These are phyloP conservation scores for Catharus fuscescens DNA, from an alignment of 2,113 vertebrate species.

Conservation along the genomic window DNA sequence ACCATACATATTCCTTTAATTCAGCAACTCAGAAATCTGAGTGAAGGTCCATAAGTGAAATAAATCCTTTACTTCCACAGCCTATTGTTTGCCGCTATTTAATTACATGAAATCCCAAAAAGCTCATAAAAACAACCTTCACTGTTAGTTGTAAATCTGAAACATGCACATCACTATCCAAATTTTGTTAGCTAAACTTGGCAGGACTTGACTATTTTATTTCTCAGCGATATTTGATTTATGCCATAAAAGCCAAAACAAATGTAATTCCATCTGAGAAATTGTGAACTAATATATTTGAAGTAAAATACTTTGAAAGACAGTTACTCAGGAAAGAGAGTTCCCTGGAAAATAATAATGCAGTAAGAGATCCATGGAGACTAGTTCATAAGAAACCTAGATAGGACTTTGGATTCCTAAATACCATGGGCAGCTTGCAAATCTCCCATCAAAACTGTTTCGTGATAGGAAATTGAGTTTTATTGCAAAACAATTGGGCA, in stretches of 20 bases:
- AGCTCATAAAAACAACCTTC: conserved; percentile 33
- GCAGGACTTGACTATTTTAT: conserved; percentile 37
- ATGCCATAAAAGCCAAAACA: conserved; percentile 52
- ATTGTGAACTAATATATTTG: conserved; percentile 39
- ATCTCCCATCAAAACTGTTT: neutral
- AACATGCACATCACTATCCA: conserved; percentile 30
- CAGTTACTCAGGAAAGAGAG: conserved; percentile 19
- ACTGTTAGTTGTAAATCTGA: conserved; percentile 43
- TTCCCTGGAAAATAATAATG: conserved; percentile 36
- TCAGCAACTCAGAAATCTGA: neutral
- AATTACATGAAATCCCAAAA: conserved; percentile 40
- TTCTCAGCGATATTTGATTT: conserved; percentile 63
- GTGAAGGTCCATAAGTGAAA: neutral
- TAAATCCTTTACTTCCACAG: conserved; percentile 3
- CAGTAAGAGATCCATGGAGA: conserved; percentile 9
- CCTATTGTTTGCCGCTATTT: conserved; percentile 26
- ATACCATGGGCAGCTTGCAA: neutral
- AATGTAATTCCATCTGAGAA: conserved; percentile 48
- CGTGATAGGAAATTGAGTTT: neutral
- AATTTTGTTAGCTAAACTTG: conserved; percentile 56
- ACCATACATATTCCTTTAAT: conserved; percentile 4
- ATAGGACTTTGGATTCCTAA: conserved; percentile 14
- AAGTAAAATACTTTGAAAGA: conserved; percentile 47
- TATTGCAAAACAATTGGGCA: neutral
- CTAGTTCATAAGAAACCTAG: neutral